Base-by-base conservation (phyloP, 2,888 invertebrate species). In the Druceiella hillmani region DNA sequence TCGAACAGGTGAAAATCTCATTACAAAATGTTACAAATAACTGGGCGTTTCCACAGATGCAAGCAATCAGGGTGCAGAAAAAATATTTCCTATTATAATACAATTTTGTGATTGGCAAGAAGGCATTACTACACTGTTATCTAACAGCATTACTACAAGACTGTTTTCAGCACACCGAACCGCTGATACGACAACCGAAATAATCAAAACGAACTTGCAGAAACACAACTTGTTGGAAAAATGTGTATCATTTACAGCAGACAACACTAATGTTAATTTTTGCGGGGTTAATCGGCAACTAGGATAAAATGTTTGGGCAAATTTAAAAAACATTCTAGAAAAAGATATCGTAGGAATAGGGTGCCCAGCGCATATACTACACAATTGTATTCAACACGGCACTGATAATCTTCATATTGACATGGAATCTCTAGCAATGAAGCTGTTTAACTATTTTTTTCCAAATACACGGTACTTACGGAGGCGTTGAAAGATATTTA, bases 231-330 rank as follows among this genome's bases (percentile, higher is more conserved):
- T 42, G 15, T 35, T 45, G 26, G 33, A 27, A 17, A 54, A 55
- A 53, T 46, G 44, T 36, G 41, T 52, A 12, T 44, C 50, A 30
- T 54, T 54, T 36, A 48, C 49, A 17, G 55, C 45, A 17, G 54
- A 55, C 33, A 56, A 58, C 41, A 49, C 50, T 12, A 56, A 55
- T 43, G 50, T 49, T n/a, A 57, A 56, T 44, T 56, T 57, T 44
- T 53, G 55, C 13, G 54, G 53, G 4, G 36, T 50, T 10, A 20
- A 45, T 13, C 38, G 50, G 12, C 40, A 25, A n/a, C n/a, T n/a
- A n/a, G n/a, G n/a, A n/a, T 17, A 45, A 39, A 55, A 55, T 47
- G 47, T 52, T 20, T 47, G 36, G 36, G 34, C 45, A 31, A 42
- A 45, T 30, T 39, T 51, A 29, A 49, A 53, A 47, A 36, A 41